phyloP scores from a whole-genome alignment of 35 echinoderm and acorn worm species.

The Diadema setosum region DNA sequence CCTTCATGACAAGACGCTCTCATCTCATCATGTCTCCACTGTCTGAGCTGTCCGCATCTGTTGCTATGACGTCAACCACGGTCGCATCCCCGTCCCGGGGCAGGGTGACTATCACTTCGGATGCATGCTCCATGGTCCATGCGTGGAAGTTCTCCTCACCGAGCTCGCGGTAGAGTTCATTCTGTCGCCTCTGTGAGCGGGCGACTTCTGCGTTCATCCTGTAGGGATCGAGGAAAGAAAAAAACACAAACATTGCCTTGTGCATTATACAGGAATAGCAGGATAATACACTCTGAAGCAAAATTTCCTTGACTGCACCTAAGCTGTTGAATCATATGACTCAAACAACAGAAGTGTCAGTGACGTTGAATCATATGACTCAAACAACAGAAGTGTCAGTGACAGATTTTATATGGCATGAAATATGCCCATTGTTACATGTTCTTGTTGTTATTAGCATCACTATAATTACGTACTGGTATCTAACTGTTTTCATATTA shows the following conservation, averaged over 20 bases:
- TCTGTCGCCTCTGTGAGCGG: constrained; percentile 40
- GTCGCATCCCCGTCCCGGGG: neutral
- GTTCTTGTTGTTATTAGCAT: too few species aligned
- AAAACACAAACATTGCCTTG: neutral
- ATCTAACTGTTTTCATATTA: too few species aligned
- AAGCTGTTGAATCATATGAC: neutral
- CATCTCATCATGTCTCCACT: neutral
- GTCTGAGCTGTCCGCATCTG: neutral
- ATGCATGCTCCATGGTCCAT: constrained; percentile 90
- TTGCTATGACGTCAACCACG: neutral
- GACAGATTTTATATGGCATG: neutral
- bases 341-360: neutral
- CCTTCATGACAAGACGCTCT: too few species aligned
- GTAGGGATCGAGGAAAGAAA: neutral
- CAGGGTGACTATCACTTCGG: constrained; percentile 38
- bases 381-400: neutral
- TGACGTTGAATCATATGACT: neutral
- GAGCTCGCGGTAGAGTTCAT: constrained; percentile 71
- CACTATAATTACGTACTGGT: too few species aligned
- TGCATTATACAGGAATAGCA: neutral
- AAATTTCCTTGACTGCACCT: neutral
- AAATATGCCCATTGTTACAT: too few species aligned
- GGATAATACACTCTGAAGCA: neutral
- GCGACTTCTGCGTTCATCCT: constrained; percentile 85
- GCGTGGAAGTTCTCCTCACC: constrained; percentile 68